A percentile compares a stretch with the other conserved stretches of the same genome.
Conservation (phyloP, 2,888 invertebrate genomes). For the Oegoconia quadripuncta region DNA sequence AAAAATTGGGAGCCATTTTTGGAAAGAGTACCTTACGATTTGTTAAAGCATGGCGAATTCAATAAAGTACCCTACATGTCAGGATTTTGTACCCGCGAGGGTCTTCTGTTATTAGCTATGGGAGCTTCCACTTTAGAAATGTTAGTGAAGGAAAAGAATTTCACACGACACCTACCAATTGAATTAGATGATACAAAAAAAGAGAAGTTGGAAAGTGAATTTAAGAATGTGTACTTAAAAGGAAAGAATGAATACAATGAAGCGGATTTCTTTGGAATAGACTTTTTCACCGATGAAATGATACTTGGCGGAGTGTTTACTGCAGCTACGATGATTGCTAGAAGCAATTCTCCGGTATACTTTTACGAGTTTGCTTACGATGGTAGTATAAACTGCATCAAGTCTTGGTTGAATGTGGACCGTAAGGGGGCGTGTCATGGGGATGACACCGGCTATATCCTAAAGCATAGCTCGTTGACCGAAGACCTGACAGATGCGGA, state of each 20-base stretch:
- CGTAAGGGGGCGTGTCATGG: conserved; percentile 41
- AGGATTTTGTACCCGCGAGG: conserved; percentile 70
- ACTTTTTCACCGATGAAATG: conserved; percentile 46
- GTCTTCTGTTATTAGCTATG: conserved; percentile 41
- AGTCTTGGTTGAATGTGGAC: conserved; percentile 26
- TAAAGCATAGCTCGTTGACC: too few relatives aligned
- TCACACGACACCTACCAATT: conserved; percentile 28
- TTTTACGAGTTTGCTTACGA: conserved; percentile 44
- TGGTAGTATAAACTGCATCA: conserved; percentile 35
- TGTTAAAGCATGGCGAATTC: conserved; percentile 50
- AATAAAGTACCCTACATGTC: conserved; percentile 60
- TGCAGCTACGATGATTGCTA: conserved; percentile 28
- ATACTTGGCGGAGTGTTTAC: conserved; percentile 39
- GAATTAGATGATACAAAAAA: conserved; percentile 25
- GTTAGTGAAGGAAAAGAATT: conserved; percentile 33
- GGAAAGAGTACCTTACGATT: conserved; percentile 47
- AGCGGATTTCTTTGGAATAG: conserved; percentile 29
- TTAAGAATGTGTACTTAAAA: conserved; percentile 24
- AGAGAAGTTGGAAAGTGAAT: conserved; percentile 22
- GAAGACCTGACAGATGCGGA: too few relatives aligned
- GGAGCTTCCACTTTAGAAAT: conserved; percentile 30
- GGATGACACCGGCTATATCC: conserved; percentile 35
- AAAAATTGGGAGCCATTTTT: conserved; percentile 37
- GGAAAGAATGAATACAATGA: conserved; percentile 14
- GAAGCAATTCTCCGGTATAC: conserved; percentile 31